Percentiles rank a stretch among this genome's conserved stretches.
phyloP scores from a whole-genome alignment of 2,888 invertebrate genomes.

The Morpho achilles region DNA sequence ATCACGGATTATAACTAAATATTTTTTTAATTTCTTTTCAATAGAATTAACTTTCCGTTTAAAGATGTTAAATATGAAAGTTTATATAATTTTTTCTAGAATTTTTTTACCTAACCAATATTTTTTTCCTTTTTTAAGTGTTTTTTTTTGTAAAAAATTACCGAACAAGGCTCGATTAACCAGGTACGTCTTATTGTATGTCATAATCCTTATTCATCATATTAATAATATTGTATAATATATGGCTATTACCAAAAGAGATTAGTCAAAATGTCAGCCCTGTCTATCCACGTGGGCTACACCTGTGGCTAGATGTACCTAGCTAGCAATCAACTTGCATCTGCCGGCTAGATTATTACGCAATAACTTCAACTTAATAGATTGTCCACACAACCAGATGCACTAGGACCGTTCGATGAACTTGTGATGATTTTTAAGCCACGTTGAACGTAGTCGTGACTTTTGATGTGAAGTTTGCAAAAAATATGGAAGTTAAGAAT shows the following conservation, averaged over 20 bases:
- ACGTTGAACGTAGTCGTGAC: too few relatives aligned
- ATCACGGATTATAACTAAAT: too few relatives aligned
- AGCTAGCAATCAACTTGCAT: slow-evolving; percentile 64
- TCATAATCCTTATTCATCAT: slow-evolving; percentile 14
- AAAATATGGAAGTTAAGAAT: too few relatives aligned
- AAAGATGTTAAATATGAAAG: too few relatives aligned
- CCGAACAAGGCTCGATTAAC: too few relatives aligned
- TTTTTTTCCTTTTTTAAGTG: too few relatives aligned
- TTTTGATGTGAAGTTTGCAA: too few relatives aligned
- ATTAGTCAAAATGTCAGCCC: slow-evolving; percentile 40
- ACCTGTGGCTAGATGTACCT: slow-evolving; percentile 72
- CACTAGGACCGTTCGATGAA: slow-evolving; percentile 52
- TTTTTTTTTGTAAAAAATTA: too few relatives aligned
- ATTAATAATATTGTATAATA: slow-evolving; percentile 19
- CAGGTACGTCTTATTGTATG: not conserved
- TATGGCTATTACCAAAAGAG: slow-evolving; percentile 17
- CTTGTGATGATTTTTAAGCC: slow-evolving; percentile 51
- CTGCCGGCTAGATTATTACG: slow-evolving; percentile 70
- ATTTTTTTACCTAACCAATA: too few relatives aligned
- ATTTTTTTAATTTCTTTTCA: too few relatives aligned
- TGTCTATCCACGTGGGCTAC: slow-evolving; percentile 57
- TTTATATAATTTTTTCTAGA: too few relatives aligned
- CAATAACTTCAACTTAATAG: slow-evolving; percentile 63
- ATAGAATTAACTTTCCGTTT: too few relatives aligned
- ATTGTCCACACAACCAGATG: slow-evolving; percentile 63